These are phyloP conservation scores for Eufriesea mexicana DNA, from an alignment of 1,140 invertebrate genomes.

Conservation along the genomic window DNA sequence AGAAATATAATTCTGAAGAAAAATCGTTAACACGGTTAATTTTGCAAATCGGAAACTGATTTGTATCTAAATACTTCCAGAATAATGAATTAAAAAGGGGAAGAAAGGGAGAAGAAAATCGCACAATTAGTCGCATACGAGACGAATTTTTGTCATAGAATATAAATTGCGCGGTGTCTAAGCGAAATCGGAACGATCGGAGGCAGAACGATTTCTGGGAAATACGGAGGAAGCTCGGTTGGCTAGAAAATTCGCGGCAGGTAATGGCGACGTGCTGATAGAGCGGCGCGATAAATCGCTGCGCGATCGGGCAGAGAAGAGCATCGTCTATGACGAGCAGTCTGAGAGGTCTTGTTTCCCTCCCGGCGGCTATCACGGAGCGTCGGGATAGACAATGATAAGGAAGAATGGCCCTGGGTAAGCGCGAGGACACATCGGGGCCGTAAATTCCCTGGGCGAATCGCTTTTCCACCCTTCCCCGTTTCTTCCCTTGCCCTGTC, in stretches of 20 bases:
- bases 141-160: too few species aligned
- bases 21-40: too few species aligned
- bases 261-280: conserved; percentile 6
- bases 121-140: too few species aligned
- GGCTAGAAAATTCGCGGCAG: conserved; percentile 19
- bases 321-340: conserved; percentile 29
- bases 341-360: conserved; percentile 33
- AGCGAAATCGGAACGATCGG: too few species aligned
- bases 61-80: too few species aligned
- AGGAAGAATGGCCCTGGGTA: conserved; percentile 53
- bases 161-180: too few species aligned
- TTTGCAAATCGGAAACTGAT: too few species aligned
- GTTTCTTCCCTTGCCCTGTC: conserved; percentile 5
- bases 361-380: conserved; percentile 22
- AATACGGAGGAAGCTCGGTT: neutral
- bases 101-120: too few species aligned
- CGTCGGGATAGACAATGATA: conserved; percentile 60
- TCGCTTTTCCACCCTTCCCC: conserved; percentile 22
- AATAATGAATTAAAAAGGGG: too few species aligned
- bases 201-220: neutral
- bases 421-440: conserved; percentile 51
- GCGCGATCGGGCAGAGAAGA: neutral
- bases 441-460: conserved; percentile 60
- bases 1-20: too few species aligned
- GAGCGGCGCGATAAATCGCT: conserved; percentile 33